Base-by-base conservation (phyloP, 2,888 invertebrate genomes). In the Heliconius erato region DNA sequence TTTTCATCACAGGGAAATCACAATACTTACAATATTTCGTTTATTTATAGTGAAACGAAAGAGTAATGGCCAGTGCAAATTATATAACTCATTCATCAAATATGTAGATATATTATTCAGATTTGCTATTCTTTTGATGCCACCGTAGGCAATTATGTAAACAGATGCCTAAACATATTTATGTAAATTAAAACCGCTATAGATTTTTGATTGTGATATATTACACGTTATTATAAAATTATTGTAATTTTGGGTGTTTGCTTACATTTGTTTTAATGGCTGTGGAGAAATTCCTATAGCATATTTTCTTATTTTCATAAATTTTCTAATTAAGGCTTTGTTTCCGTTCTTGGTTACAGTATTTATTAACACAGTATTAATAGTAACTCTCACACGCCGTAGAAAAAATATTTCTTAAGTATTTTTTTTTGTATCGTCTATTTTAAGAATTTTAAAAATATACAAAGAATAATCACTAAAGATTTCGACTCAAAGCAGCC, bases 51-150 rank as follows among this genome's bases (percentile, higher is more conserved):
- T n/a, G n/a, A n/a, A n/a, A n/a, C 44, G 44, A 49, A 49, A 14
- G 14, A 49, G 44, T 49, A 14, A 49, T 14, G 44, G 44, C 14
- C 44, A 4, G 14, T 49, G 44, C 54, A 19, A 19, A 26, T 76
- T 76, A 76, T 63, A 63, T 63, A 35, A 76, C 63, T 76, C 35
- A 72, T 72, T 59, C 76, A n/a, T 63, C 28, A 76, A n/a, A 76
- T 23, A 54, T 54, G 19, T 54, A 40, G 40, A 40, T 40, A 35
- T 59, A 40, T 63, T 35, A 76, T 76, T 44, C 9, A 26, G 49
- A 26, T 19, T 44, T 72, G 26, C 35, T 40, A 63, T 63, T 76
- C 76, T 76, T 63, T 76, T 76, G 76, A 63, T 76, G 63, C 9
- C 40, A 76, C 40, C 76, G 63, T 35, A 35, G 32, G 3, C 19